A percentile compares a stretch with the other conserved stretches of the same genome.
These are phyloP conservation scores for Momotus momota DNA, from an alignment of 2,797 vertebrate genomes.

Conservation along the genomic window DNA sequence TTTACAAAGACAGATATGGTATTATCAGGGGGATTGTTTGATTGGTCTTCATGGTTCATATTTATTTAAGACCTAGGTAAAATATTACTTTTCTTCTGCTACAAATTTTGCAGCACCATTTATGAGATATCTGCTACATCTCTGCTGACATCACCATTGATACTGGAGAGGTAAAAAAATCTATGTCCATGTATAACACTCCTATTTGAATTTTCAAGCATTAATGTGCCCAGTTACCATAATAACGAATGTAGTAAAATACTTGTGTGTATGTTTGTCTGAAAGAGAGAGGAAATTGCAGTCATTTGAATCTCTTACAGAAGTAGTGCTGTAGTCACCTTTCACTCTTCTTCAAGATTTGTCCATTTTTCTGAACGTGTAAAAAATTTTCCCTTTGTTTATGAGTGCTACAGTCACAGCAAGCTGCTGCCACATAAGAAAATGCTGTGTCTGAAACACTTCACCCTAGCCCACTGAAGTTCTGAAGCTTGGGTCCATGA, in stretches of 20 bases:
- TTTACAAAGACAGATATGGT: background rate
- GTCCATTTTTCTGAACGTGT: background rate
- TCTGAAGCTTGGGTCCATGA: background rate
- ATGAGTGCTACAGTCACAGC: background rate
- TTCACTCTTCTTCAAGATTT: background rate
- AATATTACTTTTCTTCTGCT: background rate
- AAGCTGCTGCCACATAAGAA: background rate
- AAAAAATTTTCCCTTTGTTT: background rate
- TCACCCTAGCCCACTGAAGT: background rate
- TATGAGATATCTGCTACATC: background rate
- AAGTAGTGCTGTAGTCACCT: background rate
- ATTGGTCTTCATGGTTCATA: background rate
- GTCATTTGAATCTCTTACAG: background rate
- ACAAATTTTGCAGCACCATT: background rate
- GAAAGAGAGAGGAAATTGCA: background rate
- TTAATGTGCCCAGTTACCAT: background rate
- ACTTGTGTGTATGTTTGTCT: background rate
- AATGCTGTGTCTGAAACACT: background rate
- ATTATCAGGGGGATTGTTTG: background rate
- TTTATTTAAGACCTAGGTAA: background rate
- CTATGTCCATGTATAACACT: background rate
- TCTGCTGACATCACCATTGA: background rate
- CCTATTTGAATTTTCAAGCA: background rate
- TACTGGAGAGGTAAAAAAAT: background rate
- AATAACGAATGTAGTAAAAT: background rate